Evolutionary conservation across 2,797 vertebrate species (phyloP), one percentile per base, ranked within the genome.

Genomic region (Remorina albescens): DNA sequence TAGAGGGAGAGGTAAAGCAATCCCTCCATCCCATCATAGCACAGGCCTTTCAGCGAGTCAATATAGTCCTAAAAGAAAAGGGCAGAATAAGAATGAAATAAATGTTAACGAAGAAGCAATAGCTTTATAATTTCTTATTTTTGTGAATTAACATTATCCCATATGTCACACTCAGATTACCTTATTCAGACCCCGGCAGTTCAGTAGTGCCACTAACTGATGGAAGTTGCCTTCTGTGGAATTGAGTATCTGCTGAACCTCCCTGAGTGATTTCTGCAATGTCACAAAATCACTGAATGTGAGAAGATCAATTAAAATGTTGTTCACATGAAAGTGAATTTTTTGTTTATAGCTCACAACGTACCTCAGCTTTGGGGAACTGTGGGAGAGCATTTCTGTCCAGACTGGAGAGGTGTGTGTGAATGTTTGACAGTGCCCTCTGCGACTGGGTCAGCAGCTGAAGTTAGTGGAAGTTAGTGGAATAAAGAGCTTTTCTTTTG

Each of bases 101-200:
- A 11, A 53, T 47, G 7, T 34, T 32, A 67, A 42, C 28, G 21
- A 36, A 25, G 7, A 41, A 36, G 47, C 6, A 49, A 3, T 34
- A 3, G 8, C 18, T 37, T 26, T 5, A 13, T 23, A 8, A 55
- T 21, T 5, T 36, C 9, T 8, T 55, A 7, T 25, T 18, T 18
- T 53, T 30, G 11, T 16, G 41, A 7, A 5, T 30, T 9, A 25
- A n/a, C n/a, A n/a, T n/a, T n/a, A n/a, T n/a, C 10, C 5, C 44
- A 23, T 41, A 21, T 16, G 21, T 11, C 30, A 0, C 18, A 9
- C 15, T 21, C 5, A 5, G 0, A 12, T 83, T 84, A 97, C 97
- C 96, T 98, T 98, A 87, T 97, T 96, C 79, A 98, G 95, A 67
- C 96, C 93, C 57, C 96, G 86, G 72, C 97, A 98, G 89, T 97